Evolutionary conservation across 2,797 vertebrate species (phyloP).

Genomic region (Hippopotamyrus pictus): DNA sequence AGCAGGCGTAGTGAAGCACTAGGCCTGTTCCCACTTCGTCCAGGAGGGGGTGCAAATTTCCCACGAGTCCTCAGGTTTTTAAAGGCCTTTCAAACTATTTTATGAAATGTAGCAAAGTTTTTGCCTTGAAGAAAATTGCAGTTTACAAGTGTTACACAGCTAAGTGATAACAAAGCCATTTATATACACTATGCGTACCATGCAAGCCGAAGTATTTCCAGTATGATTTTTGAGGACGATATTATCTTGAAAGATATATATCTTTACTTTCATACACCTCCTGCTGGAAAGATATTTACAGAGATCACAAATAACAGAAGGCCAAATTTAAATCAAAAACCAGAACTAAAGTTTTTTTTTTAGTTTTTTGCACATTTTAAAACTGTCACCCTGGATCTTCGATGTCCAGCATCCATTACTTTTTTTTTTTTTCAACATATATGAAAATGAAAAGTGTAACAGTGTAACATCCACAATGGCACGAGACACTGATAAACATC

Average conservation of each 20-base stretch:
- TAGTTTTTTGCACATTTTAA: not conserved
- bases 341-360: not conserved
- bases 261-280: not conserved
- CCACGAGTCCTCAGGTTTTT: not conserved
- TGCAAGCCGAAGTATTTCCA: not conserved
- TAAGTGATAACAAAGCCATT: not conserved
- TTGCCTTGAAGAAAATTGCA: not conserved
- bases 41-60: not conserved
- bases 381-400: not conserved
- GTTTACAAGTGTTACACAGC: not conserved
- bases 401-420: not conserved
- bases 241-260: not conserved
- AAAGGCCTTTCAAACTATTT: not conserved
- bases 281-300: not conserved
- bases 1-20: not conserved
- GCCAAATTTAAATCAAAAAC: not conserved
- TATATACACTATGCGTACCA: not conserved
- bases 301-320: not conserved
- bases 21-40: not conserved
- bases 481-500: not conserved
- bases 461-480: not conserved
- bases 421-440: not conserved
- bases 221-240: not conserved
- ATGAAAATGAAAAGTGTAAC: not conserved
- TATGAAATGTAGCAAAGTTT: not conserved